phyloP scores from a whole-genome alignment of 2,888 invertebrate genomes.

The Electrophaes corylata region DNA sequence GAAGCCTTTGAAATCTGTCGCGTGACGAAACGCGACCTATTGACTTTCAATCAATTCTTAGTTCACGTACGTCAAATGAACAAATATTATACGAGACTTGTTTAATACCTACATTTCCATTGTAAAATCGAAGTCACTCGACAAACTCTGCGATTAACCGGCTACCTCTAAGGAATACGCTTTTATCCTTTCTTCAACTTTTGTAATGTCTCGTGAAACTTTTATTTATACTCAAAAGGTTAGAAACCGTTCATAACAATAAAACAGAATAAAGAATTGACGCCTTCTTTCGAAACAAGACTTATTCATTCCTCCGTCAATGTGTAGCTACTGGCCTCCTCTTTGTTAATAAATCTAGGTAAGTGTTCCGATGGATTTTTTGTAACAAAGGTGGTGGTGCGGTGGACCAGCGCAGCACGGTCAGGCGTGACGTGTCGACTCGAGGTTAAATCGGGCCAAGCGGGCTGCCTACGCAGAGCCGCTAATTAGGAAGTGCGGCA shows the following conservation, averaged over 20 bases:
- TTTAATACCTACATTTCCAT: slow-evolving; percentile 13
- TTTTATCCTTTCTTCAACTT: background rate
- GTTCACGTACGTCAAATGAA: slow-evolving; percentile 46
- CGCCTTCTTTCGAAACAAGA: too few relatives aligned
- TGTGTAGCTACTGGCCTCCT: too few relatives aligned
- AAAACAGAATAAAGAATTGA: background rate
- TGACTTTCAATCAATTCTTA: slow-evolving; percentile 62
- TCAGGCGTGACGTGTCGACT: slow-evolving; percentile 57
- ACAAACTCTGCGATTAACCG: slow-evolving; percentile 10
- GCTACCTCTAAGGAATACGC: background rate
- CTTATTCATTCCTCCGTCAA: too few relatives aligned
- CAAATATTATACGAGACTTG: slow-evolving; percentile 22
- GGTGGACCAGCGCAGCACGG: slow-evolving; percentile 41
- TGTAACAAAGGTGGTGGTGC: slow-evolving; percentile 18
- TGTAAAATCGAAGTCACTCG: slow-evolving; percentile 17
- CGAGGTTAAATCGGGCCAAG: slow-evolving; percentile 72
- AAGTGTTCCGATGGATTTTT: slow-evolving; percentile 4
- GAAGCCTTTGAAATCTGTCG: slow-evolving; percentile 51
- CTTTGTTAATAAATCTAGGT: too few relatives aligned
- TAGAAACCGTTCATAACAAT: too few relatives aligned
- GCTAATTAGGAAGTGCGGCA: slow-evolving; percentile 80
- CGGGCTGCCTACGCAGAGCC: slow-evolving; percentile 65
- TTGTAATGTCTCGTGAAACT: background rate
- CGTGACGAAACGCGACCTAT: slow-evolving; percentile 57
- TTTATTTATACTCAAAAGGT: background rate